Conservation (phyloP, 1,140 invertebrate species). For the Pachypsylla venusta region DNA sequence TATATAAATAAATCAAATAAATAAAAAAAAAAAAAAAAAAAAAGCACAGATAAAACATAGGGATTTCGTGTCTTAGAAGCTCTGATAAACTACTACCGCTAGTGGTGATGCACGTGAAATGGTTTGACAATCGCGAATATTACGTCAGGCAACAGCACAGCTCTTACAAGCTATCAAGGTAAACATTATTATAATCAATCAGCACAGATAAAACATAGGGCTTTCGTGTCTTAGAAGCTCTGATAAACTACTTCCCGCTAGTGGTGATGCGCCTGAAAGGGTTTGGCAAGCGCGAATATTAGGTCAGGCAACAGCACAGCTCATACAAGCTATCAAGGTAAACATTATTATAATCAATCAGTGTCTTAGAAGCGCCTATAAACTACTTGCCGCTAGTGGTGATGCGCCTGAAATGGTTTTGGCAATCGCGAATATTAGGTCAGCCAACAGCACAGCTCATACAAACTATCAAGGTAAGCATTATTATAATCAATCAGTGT, state of each 20-base stretch:
- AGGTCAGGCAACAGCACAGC: slow-evolving; percentile 77
- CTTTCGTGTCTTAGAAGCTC: no score
- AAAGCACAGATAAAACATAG: no score
- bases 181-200: no score
- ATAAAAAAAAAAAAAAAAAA: no score
- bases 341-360: no score
- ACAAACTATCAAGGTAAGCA: slow-evolving; percentile 70
- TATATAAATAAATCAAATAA: no score
- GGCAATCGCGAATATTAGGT: slow-evolving; percentile 75
- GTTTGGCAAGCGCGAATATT: slow-evolving; percentile 79
- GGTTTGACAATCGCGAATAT: slow-evolving; percentile 78
- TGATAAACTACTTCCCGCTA: no score
- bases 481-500: no score
- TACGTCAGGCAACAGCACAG: slow-evolving; percentile 82
- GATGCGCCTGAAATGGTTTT: slow-evolving; percentile 88
- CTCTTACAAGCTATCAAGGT: slow-evolving; percentile 85
- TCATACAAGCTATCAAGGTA: slow-evolving; percentile 87
- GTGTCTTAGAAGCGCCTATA: slow-evolving; percentile 88
- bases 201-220: no score
- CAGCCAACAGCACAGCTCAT: slow-evolving; percentile 85
- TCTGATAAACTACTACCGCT: no score
- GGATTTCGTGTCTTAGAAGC: no score
- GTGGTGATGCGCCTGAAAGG: slow-evolving; percentile 81
- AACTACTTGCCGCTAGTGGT: slow-evolving; percentile 62
- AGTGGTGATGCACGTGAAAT: slow-evolving; percentile 78